Evolutionary conservation across 2,888 invertebrate species (phyloP).

Genomic region (Diachrysia chrysitis): DNA sequence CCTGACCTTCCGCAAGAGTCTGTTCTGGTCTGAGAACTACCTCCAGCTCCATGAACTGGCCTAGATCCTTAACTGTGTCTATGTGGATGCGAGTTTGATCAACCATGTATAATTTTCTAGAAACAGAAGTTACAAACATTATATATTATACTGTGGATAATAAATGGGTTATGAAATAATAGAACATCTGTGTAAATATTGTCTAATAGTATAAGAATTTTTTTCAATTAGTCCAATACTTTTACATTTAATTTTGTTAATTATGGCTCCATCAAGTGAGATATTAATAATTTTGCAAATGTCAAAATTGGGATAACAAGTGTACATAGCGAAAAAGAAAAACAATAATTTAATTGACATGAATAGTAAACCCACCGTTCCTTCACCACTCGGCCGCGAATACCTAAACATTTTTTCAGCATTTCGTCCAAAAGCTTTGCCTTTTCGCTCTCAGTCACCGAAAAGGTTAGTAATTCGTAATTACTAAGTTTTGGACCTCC

Average conservation of each 20-base stretch:
- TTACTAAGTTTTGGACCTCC: constrained; percentile 94
- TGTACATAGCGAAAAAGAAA: too few species aligned
- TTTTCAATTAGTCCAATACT: too few species aligned
- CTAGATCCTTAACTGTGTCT: constrained; percentile 94
- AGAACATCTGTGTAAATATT: too few species aligned
- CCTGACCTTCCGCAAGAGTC: constrained; percentile 91
- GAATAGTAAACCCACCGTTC: constrained; percentile 72
- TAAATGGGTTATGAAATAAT: too few species aligned
- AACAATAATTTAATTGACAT: too few species aligned
- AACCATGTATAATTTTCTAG: constrained; percentile 93
- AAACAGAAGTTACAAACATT: too few species aligned
- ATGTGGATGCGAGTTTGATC: constrained; percentile 96
- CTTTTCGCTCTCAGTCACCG: constrained; percentile 78
- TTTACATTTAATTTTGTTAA: too few species aligned
- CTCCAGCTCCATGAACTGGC: constrained; percentile 95
- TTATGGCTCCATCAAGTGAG: too few species aligned
- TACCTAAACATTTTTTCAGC: constrained; percentile 90
- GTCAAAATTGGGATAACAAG: too few species aligned
- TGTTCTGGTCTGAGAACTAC: constrained; percentile 92
- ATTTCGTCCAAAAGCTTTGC: constrained; percentile 86
- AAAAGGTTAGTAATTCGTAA: constrained; percentile 91
- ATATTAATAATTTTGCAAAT: too few species aligned
- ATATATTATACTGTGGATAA: too few species aligned
- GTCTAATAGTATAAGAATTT: too few species aligned
- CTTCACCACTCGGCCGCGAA: constrained; percentile 93